A percentile compares a stretch with the other conserved stretches of the same genome.
Conservation (phyloP, 2,888 invertebrate genomes). For the Sphaerophoria rueppellii region DNA sequence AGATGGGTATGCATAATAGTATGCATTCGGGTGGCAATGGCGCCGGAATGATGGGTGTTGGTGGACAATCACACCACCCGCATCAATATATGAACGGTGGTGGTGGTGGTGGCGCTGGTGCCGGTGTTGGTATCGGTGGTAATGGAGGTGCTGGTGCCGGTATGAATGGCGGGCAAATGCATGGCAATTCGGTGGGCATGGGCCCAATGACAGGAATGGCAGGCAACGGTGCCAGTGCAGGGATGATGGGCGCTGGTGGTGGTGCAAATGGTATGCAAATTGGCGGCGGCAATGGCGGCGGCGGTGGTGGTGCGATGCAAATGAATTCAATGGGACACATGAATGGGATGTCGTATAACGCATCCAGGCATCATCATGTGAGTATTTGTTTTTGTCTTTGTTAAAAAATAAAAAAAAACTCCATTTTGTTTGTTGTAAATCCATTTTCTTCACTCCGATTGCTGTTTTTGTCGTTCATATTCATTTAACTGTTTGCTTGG, state of each 20-base stretch:
- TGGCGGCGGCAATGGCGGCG: conserved; percentile 77
- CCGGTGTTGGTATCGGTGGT: conserved; percentile 72
- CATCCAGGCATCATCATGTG: conserved; percentile 82
- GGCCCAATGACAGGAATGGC: conserved; percentile 77
- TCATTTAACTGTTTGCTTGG: conserved; percentile 63
- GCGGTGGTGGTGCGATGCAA: conserved; percentile 73
- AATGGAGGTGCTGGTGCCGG: conserved; percentile 74
- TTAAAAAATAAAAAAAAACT: neutral
- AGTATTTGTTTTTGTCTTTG: conserved; percentile 74
- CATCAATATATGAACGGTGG: conserved; percentile 80
- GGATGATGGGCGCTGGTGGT: conserved; percentile 82
- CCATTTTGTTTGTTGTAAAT: conserved; percentile 52
- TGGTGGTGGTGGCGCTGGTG: conserved; percentile 67
- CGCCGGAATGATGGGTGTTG: conserved; percentile 74
- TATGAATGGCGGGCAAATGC: conserved; percentile 73
- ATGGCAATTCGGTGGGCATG: conserved; percentile 75
- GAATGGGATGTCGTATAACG: conserved; percentile 80
- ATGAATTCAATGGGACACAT: conserved; percentile 78
- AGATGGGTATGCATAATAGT: conserved; percentile 80
- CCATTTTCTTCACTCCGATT: conserved; percentile 58
- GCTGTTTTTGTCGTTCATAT: conserved; percentile 48
- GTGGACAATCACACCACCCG: conserved; percentile 76
- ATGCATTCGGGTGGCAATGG: conserved; percentile 73
- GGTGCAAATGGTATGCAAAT: conserved; percentile 79
- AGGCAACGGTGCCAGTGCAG: conserved; percentile 73